Evolutionary conservation across 2,113 vertebrate genomes (phyloP).

Genomic region (Bagarius yarrelli): DNA sequence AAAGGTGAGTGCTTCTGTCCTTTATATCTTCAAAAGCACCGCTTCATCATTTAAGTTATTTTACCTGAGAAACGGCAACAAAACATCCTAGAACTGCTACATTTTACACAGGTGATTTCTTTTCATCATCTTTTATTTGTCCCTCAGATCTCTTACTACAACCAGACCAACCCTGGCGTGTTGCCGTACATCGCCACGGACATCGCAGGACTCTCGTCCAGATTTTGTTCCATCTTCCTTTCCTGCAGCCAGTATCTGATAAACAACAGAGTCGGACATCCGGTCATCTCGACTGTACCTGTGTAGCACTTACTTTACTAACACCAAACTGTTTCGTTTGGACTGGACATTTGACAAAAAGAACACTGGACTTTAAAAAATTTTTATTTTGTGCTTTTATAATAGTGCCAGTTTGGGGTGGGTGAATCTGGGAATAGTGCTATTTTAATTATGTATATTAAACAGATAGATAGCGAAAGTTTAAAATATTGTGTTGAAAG

Average conservation of each 20-base stretch:
- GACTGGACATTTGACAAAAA: neutral
- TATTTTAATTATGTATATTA: neutral
- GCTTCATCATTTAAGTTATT: neutral
- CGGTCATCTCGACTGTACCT: neutral
- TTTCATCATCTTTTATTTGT: neutral
- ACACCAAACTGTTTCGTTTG: neutral
- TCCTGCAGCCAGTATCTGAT: slow-evolving; percentile 81
- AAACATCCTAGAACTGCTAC: no score
- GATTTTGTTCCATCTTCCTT: slow-evolving; percentile 79
- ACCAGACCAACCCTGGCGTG: slow-evolving; percentile 83
- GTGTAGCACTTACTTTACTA: neutral
- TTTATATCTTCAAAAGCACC: no score
- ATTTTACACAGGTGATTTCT: no score
- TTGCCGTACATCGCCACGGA: slow-evolving; percentile 88
- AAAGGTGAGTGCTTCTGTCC: slow-evolving; percentile 69
- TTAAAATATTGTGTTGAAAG: neutral
- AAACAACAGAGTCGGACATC: slow-evolving; percentile 69
- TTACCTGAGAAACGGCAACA: neutral
- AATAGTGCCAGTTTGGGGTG: neutral
- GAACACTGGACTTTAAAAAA: neutral
- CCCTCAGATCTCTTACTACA: slow-evolving; percentile 85
- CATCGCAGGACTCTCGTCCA: slow-evolving; percentile 83
- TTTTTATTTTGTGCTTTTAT: neutral
- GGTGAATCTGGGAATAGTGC: neutral
- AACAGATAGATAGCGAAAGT: neutral